Evolutionary conservation across 2,888 invertebrate species (phyloP), one percentile per base, ranked within the genome.

Genomic region (Cryptocephalus primarius): DNA sequence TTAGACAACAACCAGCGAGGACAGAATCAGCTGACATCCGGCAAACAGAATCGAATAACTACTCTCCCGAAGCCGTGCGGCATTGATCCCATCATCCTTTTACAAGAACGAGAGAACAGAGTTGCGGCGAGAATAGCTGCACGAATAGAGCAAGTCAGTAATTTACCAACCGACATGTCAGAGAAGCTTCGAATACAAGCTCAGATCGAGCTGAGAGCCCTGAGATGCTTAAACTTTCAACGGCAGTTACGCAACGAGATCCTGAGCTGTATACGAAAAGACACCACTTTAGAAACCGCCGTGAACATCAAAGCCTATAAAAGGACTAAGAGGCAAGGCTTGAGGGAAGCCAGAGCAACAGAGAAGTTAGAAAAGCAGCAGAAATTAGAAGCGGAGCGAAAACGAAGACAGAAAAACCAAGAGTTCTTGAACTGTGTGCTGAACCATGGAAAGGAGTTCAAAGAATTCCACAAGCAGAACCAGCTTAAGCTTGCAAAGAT

Each of bases 321-420:
- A 67, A 82, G 99, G 45, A 92, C 93, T 6, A 99, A 99, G 70
- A 78, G 95, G 0, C 97, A 97, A 71, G 93, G 60, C 9, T 42
- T 60, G 11, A 80, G 97, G 1, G 99, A 99, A 71, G 99, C 99
- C 4, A 79, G 99, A 48, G 93, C 96, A 39, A 99, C 97, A 0
- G 99, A 99, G 72, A 96, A 95, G 69, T 75, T 99, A 33, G 99
- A 99, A 69, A 99, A 97, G 64, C 97, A 99, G 69, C 97, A 97
- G 73, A 97, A 97, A 72, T 74, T 97, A 45, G 99, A 99, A 70
- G 94, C 95, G 8, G 99, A 99, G 72, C 80, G 95, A 44, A 95
- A 95, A 69, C 83, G 94, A 12, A 75, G 96, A 9, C 97, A 97
- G 72, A 95, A 96, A 65, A 99, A 99, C 72, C 92, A 95, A 72